Conservation (phyloP, 2,888 invertebrate species). For the Napeogenes sylphis region DNA sequence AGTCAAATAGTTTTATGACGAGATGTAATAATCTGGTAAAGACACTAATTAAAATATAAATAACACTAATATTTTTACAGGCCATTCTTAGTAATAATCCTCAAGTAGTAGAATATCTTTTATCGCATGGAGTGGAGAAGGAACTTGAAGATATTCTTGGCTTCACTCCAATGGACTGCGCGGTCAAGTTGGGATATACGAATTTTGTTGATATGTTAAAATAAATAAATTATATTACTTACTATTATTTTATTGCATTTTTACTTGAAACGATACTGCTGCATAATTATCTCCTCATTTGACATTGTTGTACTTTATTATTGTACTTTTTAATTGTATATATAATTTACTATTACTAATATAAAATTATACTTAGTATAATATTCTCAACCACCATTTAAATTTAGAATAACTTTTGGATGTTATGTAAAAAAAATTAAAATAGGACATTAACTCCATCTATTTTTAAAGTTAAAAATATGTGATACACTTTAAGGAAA, state of each 20-base stretch:
- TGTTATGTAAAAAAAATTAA: no score
- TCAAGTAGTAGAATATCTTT: conserved; percentile 70
- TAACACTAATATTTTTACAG: conserved; percentile 42
- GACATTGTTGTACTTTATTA: no score
- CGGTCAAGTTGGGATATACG: conserved; percentile 41
- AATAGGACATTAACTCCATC: neutral
- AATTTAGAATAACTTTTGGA: no score
- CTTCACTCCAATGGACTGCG: conserved; percentile 77
- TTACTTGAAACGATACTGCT: no score
- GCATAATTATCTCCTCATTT: no score
- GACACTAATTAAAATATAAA: neutral
- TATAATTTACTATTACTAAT: no score
- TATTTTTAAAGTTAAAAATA: neutral
- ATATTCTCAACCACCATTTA: no score
- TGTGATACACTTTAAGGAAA: neutral
- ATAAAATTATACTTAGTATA: no score
- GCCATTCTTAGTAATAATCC: conserved; percentile 79
- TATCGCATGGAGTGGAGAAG: conserved; percentile 63
- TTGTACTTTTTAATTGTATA: no score
- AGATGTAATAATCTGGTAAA: neutral
- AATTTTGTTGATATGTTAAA: conserved; percentile 36
- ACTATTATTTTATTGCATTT: neutral
- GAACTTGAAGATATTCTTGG: conserved; percentile 72
- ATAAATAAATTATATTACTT: neutral
- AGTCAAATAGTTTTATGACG: no score